phyloP scores from a whole-genome alignment of 2,888 invertebrate genomes.

The Cosmia trapezina region DNA sequence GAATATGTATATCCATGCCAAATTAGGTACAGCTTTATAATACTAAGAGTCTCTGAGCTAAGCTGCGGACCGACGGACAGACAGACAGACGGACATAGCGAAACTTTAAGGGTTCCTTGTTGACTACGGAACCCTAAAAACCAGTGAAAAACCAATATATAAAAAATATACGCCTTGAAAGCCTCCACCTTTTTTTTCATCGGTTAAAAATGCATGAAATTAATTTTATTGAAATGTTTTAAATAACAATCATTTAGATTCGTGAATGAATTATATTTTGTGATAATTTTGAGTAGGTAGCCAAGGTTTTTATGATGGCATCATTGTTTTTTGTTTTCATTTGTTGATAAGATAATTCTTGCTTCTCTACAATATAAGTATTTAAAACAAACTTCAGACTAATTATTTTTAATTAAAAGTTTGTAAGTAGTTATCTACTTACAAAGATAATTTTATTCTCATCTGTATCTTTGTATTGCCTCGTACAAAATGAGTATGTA shows the following conservation, averaged over 20 bases:
- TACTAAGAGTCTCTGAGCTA: too few species aligned
- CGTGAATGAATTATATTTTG: constrained; percentile 16
- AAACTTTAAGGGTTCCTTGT: too few species aligned
- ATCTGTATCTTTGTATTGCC: not conserved
- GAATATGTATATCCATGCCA: too few species aligned
- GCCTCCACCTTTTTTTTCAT: too few species aligned
- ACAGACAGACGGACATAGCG: too few species aligned
- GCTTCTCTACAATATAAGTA: constrained; percentile 21
- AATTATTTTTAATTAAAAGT: constrained; percentile 49
- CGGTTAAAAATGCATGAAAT: too few species aligned
- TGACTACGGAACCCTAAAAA: too few species aligned
- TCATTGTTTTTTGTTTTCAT: constrained; percentile 45
- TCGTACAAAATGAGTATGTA: not conserved
- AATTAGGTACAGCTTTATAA: too few species aligned
- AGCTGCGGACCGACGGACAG: too few species aligned
- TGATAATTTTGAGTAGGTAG: constrained; percentile 28
- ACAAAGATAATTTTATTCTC: constrained; percentile 14
- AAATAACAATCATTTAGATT: not conserved
- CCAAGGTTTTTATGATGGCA: constrained; percentile 9
- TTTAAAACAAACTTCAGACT: constrained; percentile 40
- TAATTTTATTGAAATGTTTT: not conserved
- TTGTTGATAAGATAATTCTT: constrained; percentile 48
- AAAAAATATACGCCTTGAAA: too few species aligned
- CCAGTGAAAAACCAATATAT: too few species aligned
- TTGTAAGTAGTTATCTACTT: not conserved